These are phyloP conservation scores for Beris chalybata DNA, from an alignment of 2,888 invertebrate species.

Conservation along the genomic window DNA sequence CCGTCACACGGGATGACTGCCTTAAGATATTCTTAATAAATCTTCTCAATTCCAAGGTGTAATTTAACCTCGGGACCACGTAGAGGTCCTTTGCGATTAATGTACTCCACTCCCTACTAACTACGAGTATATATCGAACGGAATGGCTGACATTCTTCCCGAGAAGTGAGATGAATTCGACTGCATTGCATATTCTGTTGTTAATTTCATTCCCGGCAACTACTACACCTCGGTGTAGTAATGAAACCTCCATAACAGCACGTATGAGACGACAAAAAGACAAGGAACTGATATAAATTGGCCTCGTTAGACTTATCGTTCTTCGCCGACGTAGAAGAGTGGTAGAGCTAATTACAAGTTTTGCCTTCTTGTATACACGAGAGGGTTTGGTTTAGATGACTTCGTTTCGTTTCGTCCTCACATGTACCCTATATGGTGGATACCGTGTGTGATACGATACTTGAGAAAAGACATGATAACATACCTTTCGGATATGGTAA, in stretches of 20 bases:
- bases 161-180: constrained; percentile 7
- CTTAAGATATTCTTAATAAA: too few species aligned
- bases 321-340: constrained; percentile 6
- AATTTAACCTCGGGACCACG: too few species aligned
- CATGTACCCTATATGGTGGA: constrained; percentile 10
- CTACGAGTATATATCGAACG: neutral
- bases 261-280: constrained; percentile 24
- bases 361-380: constrained; percentile 24
- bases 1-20: too few species aligned
- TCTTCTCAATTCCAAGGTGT: too few species aligned
- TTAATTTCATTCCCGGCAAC: constrained; percentile 21
- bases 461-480: constrained; percentile 25
- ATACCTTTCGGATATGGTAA: constrained; percentile 28
- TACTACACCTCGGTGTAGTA: constrained; percentile 5
- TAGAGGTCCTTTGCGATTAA: too few species aligned
- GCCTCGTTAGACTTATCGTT: constrained; percentile 32
- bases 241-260: constrained; percentile 5
- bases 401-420: constrained; percentile 12
- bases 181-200: constrained; percentile 25
- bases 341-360: constrained; percentile 32
- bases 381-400: constrained; percentile 27
- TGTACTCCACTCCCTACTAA: too few species aligned
- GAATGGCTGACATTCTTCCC: constrained; percentile 13
- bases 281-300: constrained; percentile 32
- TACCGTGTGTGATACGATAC: constrained; percentile 19